Conservation (phyloP, 2,797 vertebrate genomes). For the Falco naumanni region DNA sequence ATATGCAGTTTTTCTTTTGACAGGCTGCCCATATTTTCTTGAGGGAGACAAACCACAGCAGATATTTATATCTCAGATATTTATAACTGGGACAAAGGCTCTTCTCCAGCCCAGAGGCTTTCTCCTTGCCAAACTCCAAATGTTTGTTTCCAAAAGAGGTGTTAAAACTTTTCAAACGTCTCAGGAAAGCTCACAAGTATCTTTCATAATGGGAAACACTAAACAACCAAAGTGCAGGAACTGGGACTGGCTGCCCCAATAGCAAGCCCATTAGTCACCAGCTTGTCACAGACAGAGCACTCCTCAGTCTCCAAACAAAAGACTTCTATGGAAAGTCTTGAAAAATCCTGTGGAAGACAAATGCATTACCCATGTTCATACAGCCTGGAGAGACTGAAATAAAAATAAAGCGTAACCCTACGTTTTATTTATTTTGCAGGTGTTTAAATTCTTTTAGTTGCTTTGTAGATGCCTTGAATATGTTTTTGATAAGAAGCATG, state of each 20-base stretch:
- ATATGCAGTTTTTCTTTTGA: not conserved
- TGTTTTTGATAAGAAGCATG: not conserved
- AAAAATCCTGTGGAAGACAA: not conserved
- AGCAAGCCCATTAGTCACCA: not conserved
- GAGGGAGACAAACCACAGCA: constrained; percentile 34
- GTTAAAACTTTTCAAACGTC: not conserved
- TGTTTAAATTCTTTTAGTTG: not conserved
- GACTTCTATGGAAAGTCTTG: not conserved
- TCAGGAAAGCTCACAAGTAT: not conserved
- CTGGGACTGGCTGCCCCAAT: not conserved
- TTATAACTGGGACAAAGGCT: constrained; percentile 39
- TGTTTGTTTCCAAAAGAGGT: not conserved
- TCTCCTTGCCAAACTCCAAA: constrained; percentile 21
- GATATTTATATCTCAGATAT: constrained; percentile 46
- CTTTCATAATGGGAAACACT: not conserved
- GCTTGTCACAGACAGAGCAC: not conserved
- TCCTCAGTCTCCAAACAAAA: not conserved
- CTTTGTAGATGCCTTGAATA: not conserved
- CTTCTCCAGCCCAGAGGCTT: constrained; percentile 14
- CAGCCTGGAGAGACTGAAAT: not conserved
- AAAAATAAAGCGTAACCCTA: not conserved
- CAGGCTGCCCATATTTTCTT: constrained; percentile 24
- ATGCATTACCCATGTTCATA: not conserved
- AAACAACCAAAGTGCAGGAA: not conserved
- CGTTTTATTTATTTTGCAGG: not conserved